phyloP scores from a whole-genome alignment of 1,140 invertebrate species.

The Drosophila ohnishii region DNA sequence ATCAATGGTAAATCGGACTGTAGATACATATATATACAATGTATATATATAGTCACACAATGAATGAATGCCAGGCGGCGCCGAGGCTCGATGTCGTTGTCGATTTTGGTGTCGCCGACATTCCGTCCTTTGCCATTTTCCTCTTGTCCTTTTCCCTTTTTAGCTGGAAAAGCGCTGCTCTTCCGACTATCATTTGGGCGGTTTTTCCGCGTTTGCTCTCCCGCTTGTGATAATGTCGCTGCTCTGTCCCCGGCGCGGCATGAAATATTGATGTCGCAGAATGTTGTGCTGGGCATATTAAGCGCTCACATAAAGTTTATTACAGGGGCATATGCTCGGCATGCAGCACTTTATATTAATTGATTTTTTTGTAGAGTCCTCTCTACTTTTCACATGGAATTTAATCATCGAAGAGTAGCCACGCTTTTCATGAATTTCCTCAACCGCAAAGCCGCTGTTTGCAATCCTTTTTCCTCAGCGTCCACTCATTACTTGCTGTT shows the following conservation, averaged over 20 bases:
- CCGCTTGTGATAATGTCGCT: slow-evolving; percentile 47
- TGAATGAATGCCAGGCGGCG: slow-evolving; percentile 70
- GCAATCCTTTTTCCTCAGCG: slow-evolving; percentile 12
- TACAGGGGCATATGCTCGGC: slow-evolving; percentile 34
- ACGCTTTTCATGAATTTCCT: slow-evolving; percentile 11
- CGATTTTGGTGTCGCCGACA: slow-evolving; percentile 45
- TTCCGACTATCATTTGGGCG: slow-evolving; percentile 53
- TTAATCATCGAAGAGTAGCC: slow-evolving; percentile 20
- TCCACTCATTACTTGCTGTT: slow-evolving; percentile 35
- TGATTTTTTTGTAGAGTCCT: slow-evolving; percentile 20
- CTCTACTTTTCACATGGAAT: slow-evolving; percentile 18
- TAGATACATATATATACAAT: slow-evolving; percentile 16
- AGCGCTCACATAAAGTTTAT: slow-evolving; percentile 50
- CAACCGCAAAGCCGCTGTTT: slow-evolving; percentile 8
- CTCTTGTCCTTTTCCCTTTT: slow-evolving; percentile 26
- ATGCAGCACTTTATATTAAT: slow-evolving; percentile 42
- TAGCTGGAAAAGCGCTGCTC: slow-evolving; percentile 14
- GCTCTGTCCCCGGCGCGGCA: slow-evolving; percentile 21
- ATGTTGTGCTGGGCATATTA: slow-evolving; percentile 29
- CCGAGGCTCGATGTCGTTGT: slow-evolving; percentile 46
- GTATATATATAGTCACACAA: slow-evolving; percentile 34
- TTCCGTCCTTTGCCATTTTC: slow-evolving; percentile 38
- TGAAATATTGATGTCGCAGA: slow-evolving; percentile 70
- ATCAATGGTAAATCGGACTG: slow-evolving; percentile 62
- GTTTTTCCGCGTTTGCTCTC: slow-evolving; percentile 25